Evolutionary conservation across 2,888 invertebrate species (phyloP).

Genomic region (Zygothrica quintamaculata): DNA sequence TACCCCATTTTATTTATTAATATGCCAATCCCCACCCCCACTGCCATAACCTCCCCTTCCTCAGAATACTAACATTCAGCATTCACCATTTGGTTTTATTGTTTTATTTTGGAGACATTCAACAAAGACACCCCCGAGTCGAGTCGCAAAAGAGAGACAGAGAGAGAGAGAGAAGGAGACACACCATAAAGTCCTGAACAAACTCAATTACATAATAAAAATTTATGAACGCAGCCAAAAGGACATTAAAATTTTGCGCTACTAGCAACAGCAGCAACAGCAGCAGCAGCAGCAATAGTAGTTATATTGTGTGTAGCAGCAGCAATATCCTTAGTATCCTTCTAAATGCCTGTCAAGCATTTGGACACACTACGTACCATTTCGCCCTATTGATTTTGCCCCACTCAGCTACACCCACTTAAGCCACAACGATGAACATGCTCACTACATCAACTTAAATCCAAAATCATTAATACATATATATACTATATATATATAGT

Average conservation of each 20-base stretch:
- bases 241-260: conserved; percentile 67
- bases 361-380: conserved; percentile 1
- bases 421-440: conserved; percentile 68
- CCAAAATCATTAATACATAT: conserved; percentile 76
- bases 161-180: too few relatives aligned
- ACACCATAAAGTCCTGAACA: conserved; percentile 37
- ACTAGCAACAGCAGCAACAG: conserved; percentile 17
- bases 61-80: conserved; percentile 47
- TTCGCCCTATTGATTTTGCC: conserved; percentile 40
- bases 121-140: conserved; percentile 36
- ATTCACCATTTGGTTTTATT: conserved; percentile 70
- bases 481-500: conserved; percentile 28
- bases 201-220: conserved; percentile 79
- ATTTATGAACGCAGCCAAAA: conserved; percentile 72
- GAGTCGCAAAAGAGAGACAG: conserved; percentile 19
- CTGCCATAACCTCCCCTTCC: too few relatives aligned
- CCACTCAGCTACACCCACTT: conserved; percentile 18
- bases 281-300: conserved; percentile 20
- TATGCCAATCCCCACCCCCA: too few relatives aligned
- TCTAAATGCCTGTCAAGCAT: not conserved
- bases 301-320: too few relatives aligned
- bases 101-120: conserved; percentile 72
- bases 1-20: conserved; percentile 66
- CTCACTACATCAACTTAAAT: conserved; percentile 67
- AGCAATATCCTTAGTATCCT: conserved; percentile 26